These are phyloP conservation scores for Zygogramma bicolorata DNA, from an alignment of 2,888 invertebrate species.

Conservation along the genomic window DNA sequence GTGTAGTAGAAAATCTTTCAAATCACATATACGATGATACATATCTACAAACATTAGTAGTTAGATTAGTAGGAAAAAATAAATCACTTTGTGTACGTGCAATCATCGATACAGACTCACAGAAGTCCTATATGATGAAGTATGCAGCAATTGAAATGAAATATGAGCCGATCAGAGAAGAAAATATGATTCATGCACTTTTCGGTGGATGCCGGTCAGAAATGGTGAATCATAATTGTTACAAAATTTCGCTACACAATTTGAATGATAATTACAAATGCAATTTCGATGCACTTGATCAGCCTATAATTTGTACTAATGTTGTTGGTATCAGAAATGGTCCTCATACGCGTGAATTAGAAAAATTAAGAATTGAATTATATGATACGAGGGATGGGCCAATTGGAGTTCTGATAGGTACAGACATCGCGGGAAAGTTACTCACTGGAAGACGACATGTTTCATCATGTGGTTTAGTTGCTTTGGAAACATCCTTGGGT, in stretches of 20 bases:
- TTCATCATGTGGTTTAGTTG: too few species aligned
- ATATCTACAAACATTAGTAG: neutral
- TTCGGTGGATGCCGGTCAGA: neutral
- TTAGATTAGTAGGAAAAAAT: neutral
- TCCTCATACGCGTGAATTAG: neutral
- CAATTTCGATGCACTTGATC: neutral
- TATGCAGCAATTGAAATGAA: neutral
- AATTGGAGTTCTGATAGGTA: neutral
- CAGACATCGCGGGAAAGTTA: neutral
- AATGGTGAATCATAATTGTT: neutral
- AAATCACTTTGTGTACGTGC: neutral
- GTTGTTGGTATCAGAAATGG: neutral
- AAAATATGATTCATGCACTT: neutral
- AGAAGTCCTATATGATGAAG: neutral
- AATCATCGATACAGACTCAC: neutral
- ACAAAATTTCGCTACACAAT: neutral
- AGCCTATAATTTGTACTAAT: neutral
- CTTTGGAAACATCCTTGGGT: too few species aligned
- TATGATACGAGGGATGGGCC: neutral
- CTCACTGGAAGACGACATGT: too few species aligned
- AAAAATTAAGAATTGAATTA: neutral
- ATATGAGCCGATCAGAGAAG: neutral
- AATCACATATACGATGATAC: neutral
- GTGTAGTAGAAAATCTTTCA: neutral
- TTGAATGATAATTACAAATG: neutral